Conservation (phyloP, 2,797 vertebrate genomes). For the Euthynnus affinis region DNA sequence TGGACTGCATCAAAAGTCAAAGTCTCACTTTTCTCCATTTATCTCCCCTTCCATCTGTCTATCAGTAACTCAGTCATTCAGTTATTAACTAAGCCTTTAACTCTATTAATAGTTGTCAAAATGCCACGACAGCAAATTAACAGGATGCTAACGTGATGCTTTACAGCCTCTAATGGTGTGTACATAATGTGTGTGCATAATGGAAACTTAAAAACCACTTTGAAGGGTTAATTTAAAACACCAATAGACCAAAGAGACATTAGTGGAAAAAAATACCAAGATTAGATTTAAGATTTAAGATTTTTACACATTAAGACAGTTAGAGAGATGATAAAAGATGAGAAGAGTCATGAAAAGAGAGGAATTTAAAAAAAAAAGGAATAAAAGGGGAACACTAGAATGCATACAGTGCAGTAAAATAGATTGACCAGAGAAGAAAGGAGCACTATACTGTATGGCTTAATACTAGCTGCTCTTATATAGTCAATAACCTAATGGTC, state of each 20-base stretch:
- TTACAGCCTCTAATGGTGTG: constrained; percentile 30
- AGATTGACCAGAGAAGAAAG: constrained; percentile 4
- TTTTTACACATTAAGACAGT: not conserved
- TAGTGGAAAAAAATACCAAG: not conserved
- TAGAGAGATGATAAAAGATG: not conserved
- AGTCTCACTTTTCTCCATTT: constrained; percentile 39
- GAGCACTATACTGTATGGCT: not conserved
- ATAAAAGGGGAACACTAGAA: constrained; percentile 8
- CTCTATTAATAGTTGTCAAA: constrained; percentile 70
- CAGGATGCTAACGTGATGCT: constrained; percentile 57
- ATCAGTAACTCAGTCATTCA: constrained; percentile 52
- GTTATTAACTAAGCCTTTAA: constrained; percentile 78
- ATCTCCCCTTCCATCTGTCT: constrained; percentile 47
- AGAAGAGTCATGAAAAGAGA: not conserved
- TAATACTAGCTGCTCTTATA: constrained; percentile 35
- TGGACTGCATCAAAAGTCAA: constrained; percentile 57
- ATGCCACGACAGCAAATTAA: constrained; percentile 46
- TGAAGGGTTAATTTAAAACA: not conserved
- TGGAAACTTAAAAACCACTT: constrained; percentile 38
- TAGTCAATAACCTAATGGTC: constrained; percentile 40
- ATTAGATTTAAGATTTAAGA: not conserved
- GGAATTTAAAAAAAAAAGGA: not conserved
- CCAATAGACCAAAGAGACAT: not conserved
- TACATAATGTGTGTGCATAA: constrained; percentile 26
- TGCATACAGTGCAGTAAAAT: not conserved